A percentile compares a stretch with the other conserved stretches of the same genome.
These are phyloP conservation scores for Schizaphis graminum DNA, from an alignment of 2,888 invertebrate genomes.

Conservation along the genomic window DNA sequence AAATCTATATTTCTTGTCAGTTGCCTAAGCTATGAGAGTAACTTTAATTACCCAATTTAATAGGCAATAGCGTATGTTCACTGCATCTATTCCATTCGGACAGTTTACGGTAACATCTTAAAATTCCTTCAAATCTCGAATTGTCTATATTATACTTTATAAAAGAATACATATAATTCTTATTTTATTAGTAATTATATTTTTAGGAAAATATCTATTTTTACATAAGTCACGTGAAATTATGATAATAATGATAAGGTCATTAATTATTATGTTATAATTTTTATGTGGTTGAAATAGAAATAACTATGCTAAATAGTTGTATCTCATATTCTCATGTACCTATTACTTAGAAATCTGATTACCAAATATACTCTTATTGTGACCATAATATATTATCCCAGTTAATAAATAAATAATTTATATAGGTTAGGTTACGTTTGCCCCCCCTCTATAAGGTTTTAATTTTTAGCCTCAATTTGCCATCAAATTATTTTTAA, in stretches of 20 bases:
- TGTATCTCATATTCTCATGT: not conserved
- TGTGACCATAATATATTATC: not conserved
- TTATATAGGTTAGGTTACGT: too few relatives aligned
- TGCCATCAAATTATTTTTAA: too few relatives aligned
- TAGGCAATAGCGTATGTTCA: not conserved
- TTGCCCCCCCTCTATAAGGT: too few relatives aligned
- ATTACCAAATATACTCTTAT: not conserved
- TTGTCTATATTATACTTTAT: not conserved
- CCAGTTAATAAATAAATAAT: not conserved
- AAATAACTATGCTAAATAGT: not conserved
- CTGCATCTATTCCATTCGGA: not conserved
- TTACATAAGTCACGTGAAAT: not conserved
- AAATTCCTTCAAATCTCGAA: not conserved
- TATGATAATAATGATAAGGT: not conserved
- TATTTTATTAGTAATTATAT: not conserved
- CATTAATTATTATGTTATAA: not conserved
- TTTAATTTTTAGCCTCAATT: too few relatives aligned
- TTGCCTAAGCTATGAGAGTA: not conserved
- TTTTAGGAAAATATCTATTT: not conserved
- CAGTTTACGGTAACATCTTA: not conserved
- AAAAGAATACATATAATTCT: not conserved
- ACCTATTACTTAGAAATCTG: not conserved
- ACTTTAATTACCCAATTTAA: not conserved
- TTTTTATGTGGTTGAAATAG: not conserved
- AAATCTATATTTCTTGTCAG: not conserved